A percentile compares a stretch with the other conserved stretches of the same genome.
These are phyloP conservation scores for Scelioninae gen. 1 DNA, from an alignment of 2,888 invertebrate species.

Conservation along the genomic window DNA sequence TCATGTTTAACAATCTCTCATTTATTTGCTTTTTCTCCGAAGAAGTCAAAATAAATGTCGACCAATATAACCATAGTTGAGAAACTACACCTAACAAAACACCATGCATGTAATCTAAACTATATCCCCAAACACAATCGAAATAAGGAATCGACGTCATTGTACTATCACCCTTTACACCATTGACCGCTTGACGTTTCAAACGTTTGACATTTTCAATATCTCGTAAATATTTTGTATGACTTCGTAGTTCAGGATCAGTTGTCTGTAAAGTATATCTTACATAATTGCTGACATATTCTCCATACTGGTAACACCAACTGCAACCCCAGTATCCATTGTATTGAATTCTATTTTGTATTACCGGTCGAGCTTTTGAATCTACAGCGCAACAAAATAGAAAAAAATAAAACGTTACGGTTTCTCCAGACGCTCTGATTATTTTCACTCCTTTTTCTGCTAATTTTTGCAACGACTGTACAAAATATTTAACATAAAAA, in stretches of 20 bases:
- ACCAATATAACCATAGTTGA: conserved; percentile 49
- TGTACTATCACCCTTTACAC: conserved; percentile 12
- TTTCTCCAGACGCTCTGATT: not conserved
- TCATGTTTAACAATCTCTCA: conserved; percentile 15
- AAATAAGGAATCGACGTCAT: conserved; percentile 25
- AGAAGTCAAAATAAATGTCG: not conserved
- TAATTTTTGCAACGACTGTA: conserved; percentile 1
- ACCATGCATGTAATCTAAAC: conserved; percentile 60
- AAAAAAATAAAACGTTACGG: conserved; percentile 16
- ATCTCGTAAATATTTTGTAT: conserved; percentile 11
- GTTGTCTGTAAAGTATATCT: not conserved
- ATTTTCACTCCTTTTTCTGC: conserved; percentile 11
- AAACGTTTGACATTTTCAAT: conserved; percentile 7
- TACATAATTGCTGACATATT: not conserved
- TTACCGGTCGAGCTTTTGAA: conserved; percentile 21
- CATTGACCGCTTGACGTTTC: not conserved
- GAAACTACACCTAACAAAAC: conserved; percentile 47
- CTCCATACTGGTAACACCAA: conserved; percentile 18
- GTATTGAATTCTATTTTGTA: conserved; percentile 22
- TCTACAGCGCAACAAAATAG: conserved; percentile 26
- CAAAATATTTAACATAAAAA: conserved; percentile 27
- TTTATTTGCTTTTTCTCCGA: not conserved
- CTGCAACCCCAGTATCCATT: conserved; percentile 17
- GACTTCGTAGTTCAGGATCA: not conserved
- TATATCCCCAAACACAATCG: conserved; percentile 63